Evolutionary conservation across 2,888 invertebrate species (phyloP), one percentile per base, ranked within the genome.

Genomic region (Drosophila stalkeri): DNA sequence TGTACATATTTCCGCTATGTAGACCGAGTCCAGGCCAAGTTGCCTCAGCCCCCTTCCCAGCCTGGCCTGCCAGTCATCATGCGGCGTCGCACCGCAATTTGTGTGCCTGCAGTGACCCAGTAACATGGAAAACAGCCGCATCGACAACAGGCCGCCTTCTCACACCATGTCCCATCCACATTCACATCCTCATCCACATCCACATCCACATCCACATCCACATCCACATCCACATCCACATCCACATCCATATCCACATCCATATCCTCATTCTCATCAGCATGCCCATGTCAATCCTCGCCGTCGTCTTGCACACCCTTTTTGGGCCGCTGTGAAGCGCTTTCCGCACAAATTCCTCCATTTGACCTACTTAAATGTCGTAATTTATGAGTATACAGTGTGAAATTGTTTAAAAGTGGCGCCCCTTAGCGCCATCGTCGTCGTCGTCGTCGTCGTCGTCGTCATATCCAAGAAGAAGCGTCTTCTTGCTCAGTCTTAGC

Each of bases 281-380:
- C 49, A 33, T 57, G 14, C 33, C 49, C 27, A 27, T 37, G 54
- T 4, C 33, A n/a, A 37, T 27, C 64, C 44, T 51, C 59, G 51
- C 65, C 66, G 82, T 14, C 81, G 62, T 14, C 81, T 77, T 81
- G 65, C 60, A 46, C 56, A 67, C 73, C 78, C 77, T 70, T 74
- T 64, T 72, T 66, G 60, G 62, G 72, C 52, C 64, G 77, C 67
- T 72, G 67, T 86, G 86, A 86, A 86, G 89, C 89, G 89, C 85
- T 79, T 90, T 86, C 85, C 85, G 90, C 86, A 86, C 90, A 90
- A 89, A 90, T 90, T 89, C 90, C 88, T 90, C 90, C 88, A 89
- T 91, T 89, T 91, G 88, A 88, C 89, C 90, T 91, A 87, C 88
- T 90, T 91, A 87, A 91, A 88, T 89, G 83, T 87, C 88, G 90